Conservation (phyloP, 2,797 vertebrate species). For the Eulemur rubriventer region DNA sequence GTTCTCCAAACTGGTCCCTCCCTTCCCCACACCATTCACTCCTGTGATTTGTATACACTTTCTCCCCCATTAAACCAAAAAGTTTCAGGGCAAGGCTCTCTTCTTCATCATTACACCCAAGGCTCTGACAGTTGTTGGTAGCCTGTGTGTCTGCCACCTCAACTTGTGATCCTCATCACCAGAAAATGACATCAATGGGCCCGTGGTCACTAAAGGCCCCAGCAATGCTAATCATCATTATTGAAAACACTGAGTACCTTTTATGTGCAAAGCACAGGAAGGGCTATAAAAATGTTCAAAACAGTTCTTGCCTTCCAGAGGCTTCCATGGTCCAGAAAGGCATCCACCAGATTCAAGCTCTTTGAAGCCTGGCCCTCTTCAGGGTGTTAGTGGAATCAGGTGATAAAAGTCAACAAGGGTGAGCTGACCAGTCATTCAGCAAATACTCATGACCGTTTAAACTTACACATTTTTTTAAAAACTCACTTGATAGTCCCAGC, state of each 20-base stretch:
- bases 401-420: not conserved
- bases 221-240: not conserved
- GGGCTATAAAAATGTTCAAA: not conserved
- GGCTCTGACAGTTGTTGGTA: not conserved
- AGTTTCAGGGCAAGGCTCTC: not conserved
- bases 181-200: not conserved
- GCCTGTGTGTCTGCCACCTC: not conserved
- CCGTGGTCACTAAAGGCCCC: not conserved
- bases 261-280: not conserved
- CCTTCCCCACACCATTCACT: not conserved
- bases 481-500: not conserved
- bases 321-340: not conserved
- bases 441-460: slow-evolving; percentile 59
- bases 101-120: not conserved
- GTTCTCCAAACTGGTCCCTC: not conserved
- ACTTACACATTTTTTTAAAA: not conserved
- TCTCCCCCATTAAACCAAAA: not conserved
- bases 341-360: not conserved
- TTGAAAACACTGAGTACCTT: not conserved
- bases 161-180: not conserved
- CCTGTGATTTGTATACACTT: not conserved
- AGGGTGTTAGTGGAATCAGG: not conserved
- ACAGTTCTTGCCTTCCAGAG: not conserved
- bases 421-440: not conserved
- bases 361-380: not conserved